Conservation (phyloP, 2,888 invertebrate species). For the Ametastegia equiseti region DNA sequence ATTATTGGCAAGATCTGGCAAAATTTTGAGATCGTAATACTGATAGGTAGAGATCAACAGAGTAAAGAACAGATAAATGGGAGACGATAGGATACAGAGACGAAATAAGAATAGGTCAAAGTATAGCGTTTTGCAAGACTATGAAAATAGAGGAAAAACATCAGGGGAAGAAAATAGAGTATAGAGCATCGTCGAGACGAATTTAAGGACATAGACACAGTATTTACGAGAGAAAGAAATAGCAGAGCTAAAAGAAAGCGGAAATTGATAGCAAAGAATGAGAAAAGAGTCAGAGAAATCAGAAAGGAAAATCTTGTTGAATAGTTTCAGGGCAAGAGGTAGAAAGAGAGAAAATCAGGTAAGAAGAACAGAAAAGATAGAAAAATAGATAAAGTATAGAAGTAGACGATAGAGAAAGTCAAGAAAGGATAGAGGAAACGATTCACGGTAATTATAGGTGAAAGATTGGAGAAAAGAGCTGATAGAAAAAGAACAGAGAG, state of each 20-base stretch:
- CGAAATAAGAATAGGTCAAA: constrained; percentile 20
- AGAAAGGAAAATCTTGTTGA: not conserved
- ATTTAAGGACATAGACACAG: not conserved
- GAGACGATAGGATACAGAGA: constrained; percentile 25
- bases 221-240: not conserved
- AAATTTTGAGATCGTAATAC: constrained; percentile 64
- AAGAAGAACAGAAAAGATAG: constrained; percentile 17
- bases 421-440: not conserved
- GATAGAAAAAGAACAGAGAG: constrained; percentile 24
- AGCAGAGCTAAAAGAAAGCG: not conserved
- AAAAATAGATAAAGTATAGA: constrained; percentile 21
- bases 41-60: constrained; percentile 57
- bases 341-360: not conserved
- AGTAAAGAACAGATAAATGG: constrained; percentile 16
- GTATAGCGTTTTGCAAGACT: not conserved
- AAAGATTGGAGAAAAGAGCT: constrained; percentile 43
- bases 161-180: not conserved
- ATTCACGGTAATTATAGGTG: constrained; percentile 31
- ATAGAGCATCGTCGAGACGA: not conserved
- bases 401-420: constrained; percentile 16
- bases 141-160: not conserved
- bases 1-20: constrained; percentile 58
- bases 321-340: too few relatives aligned
- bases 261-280: not conserved
- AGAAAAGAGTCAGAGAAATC: not conserved